Base-by-base conservation (phyloP, 2,113 vertebrate species). In the Pelvicachromis taeniatus region DNA sequence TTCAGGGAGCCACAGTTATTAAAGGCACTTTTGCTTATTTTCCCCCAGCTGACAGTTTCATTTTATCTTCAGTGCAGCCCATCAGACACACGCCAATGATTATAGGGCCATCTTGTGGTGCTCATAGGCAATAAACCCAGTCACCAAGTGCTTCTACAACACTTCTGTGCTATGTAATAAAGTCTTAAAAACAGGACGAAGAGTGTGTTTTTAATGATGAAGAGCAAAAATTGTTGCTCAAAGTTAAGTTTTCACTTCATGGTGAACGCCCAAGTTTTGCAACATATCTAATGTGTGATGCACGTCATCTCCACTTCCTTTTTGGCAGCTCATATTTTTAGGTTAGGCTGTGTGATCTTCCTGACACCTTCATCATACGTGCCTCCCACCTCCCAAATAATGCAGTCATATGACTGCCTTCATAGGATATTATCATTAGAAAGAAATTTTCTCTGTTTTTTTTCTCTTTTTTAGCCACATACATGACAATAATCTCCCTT, bases 81-180 rank as follows among this genome's bases (percentile, higher is more conserved):
- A 6, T 56, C 19, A 29, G 63, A 53, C 17, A 21, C 5, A 56
- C 26, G n/a, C 3, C 6, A 33, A 7, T 42, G 86, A 78, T 55
- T 54, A 54, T 80, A 65, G 87, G 4, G 91, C 93, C 92, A 92
- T 89, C 92, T 90, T 78, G 90, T 93, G 94, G 89, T 35, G 16
- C 0, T 26, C 5, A 40, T 9, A 19, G 61, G 78, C 12, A 81
- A 29, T 80, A 14, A 65, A 53, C 40, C n/a, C 9, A 59, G 19
- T 14, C 19, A 53, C 23, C 29, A 6, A 33, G 48, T 6, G 26
- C 19, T 53, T 68, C 6, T 79, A 33, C 58, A 45, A 38, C 13
- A 23, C 9, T 21, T 77, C 17, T 75, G 50, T n/a, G 50, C 17
- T 19, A 8, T 19, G 19, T 52, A 17, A 52, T 26, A 48, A 50